Conservation (phyloP, 2,113 vertebrate species). For the Malurus elegans region DNA sequence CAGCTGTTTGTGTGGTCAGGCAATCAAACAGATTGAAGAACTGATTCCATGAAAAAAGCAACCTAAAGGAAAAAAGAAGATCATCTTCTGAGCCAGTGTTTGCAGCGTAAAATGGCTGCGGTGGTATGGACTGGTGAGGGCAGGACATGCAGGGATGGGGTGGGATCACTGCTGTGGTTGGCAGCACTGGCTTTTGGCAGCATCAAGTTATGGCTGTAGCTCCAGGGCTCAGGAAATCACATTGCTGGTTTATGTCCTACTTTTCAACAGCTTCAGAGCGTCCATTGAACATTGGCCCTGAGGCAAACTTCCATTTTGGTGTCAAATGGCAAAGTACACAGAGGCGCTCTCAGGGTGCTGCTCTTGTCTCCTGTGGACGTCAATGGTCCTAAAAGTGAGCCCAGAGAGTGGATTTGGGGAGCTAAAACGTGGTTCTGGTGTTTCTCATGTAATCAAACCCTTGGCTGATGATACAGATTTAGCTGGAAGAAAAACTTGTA, state of each 20-base stretch:
- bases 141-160: background rate
- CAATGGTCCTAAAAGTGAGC: background rate
- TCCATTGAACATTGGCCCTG: background rate
- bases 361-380: background rate
- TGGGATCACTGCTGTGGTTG: background rate
- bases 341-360: rapidly evolving
- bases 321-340: background rate
- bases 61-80: background rate
- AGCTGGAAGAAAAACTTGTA: background rate
- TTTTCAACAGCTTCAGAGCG: conserved; percentile 23
- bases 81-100: background rate
- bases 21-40: background rate
- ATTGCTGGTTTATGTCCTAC: conserved; percentile 40
- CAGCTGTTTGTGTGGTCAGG: background rate
- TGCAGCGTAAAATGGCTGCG: background rate
- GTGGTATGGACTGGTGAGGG: background rate
- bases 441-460: background rate
- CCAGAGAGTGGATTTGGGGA: background rate
- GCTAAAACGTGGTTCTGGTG: rapidly evolving
- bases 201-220: background rate
- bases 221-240: background rate
- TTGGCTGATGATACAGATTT: background rate
- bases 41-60: background rate
- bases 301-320: conserved; percentile 37
- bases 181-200: background rate